Percentiles rank a stretch among this genome's conserved stretches.
phyloP scores from a whole-genome alignment of 2,888 invertebrate species.

The Trissolcus japonicus region DNA sequence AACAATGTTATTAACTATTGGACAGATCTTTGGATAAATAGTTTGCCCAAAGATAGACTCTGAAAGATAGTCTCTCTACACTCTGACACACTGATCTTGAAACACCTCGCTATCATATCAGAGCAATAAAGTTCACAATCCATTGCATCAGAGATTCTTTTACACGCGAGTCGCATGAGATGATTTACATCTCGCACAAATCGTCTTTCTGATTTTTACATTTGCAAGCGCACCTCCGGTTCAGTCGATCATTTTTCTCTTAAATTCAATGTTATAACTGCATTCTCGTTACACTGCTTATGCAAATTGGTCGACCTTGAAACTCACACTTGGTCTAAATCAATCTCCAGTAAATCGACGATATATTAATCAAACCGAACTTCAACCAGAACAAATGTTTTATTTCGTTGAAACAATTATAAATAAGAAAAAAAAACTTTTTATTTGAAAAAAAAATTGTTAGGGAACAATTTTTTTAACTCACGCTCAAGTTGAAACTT shows the following conservation, averaged over 20 bases:
- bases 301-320: conserved; percentile 23
- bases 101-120: conserved; percentile 28
- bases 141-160: conserved; percentile 36
- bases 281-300: conserved; percentile 40
- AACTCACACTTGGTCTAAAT: conserved; percentile 19
- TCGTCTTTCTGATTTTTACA: conserved; percentile 20
- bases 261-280: conserved; percentile 42
- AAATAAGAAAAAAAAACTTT: background rate
- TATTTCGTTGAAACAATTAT: background rate
- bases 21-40: conserved; percentile 12
- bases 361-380: background rate
- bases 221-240: conserved; percentile 31
- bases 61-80: no score
- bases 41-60: no score
- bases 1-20: background rate
- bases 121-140: conserved; percentile 29
- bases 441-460: background rate
- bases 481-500: background rate
- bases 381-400: background rate
- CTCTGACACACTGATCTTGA: conserved; percentile 45
- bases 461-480: background rate
- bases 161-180: conserved; percentile 27
- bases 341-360: conserved; percentile 24
- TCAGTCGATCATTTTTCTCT: conserved; percentile 46
- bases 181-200: conserved; percentile 26